Evolutionary conservation across 2,888 invertebrate species (phyloP).

Genomic region (Brachypalpus laphriformis): DNA sequence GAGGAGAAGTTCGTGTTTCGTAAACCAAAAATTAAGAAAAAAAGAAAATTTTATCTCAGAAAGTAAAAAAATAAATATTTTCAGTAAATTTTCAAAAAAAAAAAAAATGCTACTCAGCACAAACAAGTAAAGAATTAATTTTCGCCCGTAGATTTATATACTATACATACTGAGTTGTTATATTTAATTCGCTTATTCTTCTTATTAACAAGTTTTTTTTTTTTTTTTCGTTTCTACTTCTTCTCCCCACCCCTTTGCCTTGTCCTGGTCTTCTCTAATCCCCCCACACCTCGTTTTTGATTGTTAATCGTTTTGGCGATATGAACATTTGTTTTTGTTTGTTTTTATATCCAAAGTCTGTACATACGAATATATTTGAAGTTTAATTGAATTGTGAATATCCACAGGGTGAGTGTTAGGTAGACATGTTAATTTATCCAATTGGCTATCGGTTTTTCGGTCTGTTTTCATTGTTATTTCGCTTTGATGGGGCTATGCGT

Average conservation of each 20-base stretch:
- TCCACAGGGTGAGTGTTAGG: background rate
- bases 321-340: conserved; percentile 18
- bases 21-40: conserved; percentile 15
- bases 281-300: conserved; percentile 5
- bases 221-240: conserved; percentile 10
- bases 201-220: conserved; percentile 58
- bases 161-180: conserved; percentile 41
- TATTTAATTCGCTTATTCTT: conserved; percentile 35
- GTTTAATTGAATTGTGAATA: background rate
- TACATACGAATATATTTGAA: background rate
- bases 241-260: background rate
- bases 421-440: conserved; percentile 43
- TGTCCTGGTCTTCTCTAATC: background rate
- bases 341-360: conserved; percentile 41
- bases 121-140: conserved; percentile 75
- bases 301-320: conserved; percentile 20
- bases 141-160: conserved; percentile 67
- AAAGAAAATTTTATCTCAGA: conserved; percentile 35
- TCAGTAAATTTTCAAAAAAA: conserved; percentile 47
- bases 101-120: conserved; percentile 75
- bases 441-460: conserved; percentile 2
- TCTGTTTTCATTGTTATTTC: background rate
- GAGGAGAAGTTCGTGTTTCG: conserved; percentile 70
- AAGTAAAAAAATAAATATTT: conserved; percentile 61
- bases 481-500: background rate